Percentiles rank a stretch among this genome's conserved stretches.
These are phyloP conservation scores for Ia io DNA, from an alignment of 2,113 vertebrate genomes.

Conservation along the genomic window DNA sequence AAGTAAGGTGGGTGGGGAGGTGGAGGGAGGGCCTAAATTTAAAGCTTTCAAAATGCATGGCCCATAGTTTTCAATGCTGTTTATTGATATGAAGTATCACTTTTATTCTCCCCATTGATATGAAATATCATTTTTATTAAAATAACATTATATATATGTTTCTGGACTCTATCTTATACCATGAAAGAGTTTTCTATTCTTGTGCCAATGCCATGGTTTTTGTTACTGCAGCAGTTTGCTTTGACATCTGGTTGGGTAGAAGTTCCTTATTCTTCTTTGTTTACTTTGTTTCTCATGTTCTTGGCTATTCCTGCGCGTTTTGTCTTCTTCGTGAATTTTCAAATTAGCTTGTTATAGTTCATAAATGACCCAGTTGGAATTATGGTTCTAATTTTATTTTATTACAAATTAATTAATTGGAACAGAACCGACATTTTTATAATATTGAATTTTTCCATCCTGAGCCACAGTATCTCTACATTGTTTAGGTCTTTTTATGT, in stretches of 20 bases:
- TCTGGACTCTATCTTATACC: background rate
- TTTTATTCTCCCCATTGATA: background rate
- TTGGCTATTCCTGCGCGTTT: background rate
- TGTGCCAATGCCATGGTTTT: background rate
- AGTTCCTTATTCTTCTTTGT: background rate
- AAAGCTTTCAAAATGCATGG: background rate
- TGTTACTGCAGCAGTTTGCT: background rate
- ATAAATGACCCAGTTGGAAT: background rate
- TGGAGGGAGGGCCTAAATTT: background rate
- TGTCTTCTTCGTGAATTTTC: background rate
- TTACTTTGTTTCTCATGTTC: conserved; percentile 11
- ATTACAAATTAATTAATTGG: conserved; percentile 7
- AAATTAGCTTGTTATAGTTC: conserved; percentile 7
- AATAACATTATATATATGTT: background rate
- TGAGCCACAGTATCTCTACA: background rate
- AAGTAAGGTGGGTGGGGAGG: background rate
- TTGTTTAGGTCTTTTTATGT: background rate
- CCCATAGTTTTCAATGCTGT: background rate
- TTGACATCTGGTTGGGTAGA: background rate
- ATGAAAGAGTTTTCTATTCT: background rate
- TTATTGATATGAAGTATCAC: background rate
- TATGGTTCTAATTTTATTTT: background rate
- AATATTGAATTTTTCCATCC: background rate
- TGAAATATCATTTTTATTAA: conserved; percentile 24
- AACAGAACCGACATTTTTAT: background rate